Conservation (phyloP, 2,113 vertebrate species). For the Microtus ochrogaster region DNA sequence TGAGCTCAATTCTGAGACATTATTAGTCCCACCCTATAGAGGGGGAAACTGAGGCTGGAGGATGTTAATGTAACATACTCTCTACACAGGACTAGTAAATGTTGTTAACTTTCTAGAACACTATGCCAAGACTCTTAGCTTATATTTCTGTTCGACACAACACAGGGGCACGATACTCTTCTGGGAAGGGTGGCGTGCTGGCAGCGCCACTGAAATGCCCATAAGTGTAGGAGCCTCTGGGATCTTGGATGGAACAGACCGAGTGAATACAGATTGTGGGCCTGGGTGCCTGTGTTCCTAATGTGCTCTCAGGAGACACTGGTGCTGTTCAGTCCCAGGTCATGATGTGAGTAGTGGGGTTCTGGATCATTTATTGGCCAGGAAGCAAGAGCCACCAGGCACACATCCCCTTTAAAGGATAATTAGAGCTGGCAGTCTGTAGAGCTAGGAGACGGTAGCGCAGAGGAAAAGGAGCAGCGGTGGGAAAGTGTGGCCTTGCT, state of each 20-base stretch:
- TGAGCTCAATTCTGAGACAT: not conserved
- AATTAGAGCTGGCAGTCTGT: not conserved
- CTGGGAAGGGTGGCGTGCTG: not conserved
- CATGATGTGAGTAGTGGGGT: too few relatives aligned
- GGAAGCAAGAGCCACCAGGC: fast-evolving
- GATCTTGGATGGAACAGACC: not conserved
- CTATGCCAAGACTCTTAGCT: not conserved
- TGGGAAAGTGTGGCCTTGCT: not conserved
- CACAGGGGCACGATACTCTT: not conserved
- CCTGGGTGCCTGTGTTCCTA: not conserved
- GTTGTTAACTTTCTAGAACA: not conserved
- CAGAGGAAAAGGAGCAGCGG: not conserved
- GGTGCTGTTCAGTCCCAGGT: not conserved
- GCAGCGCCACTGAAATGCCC: not conserved
- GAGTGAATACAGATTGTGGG: not conserved
- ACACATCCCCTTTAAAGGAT: not conserved
- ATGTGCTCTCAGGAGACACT: not conserved
- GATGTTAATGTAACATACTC: not conserved
- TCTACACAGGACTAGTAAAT: not conserved
- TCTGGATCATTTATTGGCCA: not conserved
- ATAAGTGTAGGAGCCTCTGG: fast-evolving
- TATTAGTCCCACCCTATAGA: not conserved
- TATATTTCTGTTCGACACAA: not conserved
- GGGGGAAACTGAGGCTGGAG: not conserved
- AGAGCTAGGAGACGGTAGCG: not conserved